Evolutionary conservation across 2,888 invertebrate genomes (phyloP).

Genomic region (Tineola bisselliella): DNA sequence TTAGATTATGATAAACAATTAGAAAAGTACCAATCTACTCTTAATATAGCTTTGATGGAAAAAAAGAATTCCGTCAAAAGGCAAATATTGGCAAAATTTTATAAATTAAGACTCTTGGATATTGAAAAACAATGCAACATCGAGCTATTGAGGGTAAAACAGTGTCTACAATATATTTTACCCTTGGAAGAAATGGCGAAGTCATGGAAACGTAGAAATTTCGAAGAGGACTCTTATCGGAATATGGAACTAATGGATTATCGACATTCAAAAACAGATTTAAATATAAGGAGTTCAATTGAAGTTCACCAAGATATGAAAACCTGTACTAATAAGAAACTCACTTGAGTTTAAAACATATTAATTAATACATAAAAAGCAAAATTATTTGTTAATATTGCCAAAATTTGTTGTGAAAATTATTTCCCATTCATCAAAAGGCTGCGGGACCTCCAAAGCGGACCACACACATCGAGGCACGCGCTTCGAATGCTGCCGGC

Average conservation of each 20-base stretch:
- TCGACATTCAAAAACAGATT: too few relatives aligned
- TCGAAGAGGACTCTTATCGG: conserved; percentile 22
- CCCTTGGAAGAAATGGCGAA: conserved; percentile 48
- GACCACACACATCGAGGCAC: conserved; percentile 82
- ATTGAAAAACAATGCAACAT: conserved; percentile 61
- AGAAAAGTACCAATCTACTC: conserved; percentile 51
- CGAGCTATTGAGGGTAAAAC: conserved; percentile 51
- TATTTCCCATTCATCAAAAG: conserved; percentile 57
- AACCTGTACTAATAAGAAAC: too few relatives aligned
- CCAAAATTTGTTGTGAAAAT: conserved; percentile 53
- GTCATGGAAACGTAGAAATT: conserved; percentile 40
- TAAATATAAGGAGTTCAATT: too few relatives aligned
- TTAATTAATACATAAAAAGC: not conserved
- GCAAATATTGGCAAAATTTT: conserved; percentile 58
- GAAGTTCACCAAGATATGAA: too few relatives aligned
- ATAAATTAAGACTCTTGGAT: conserved; percentile 49
- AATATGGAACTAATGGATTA: not conserved
- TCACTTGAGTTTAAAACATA: too few relatives aligned
- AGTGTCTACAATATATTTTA: conserved; percentile 54
- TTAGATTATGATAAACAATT: conserved; percentile 58
- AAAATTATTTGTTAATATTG: not conserved
- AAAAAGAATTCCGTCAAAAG: conserved; percentile 57
- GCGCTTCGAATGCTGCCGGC: conserved; percentile 73
- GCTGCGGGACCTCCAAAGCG: conserved; percentile 54
- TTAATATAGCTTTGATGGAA: conserved; percentile 54